Percentiles rank a stretch among this genome's conserved stretches.
Evolutionary conservation across 2,113 vertebrate species (phyloP).

Genomic region (Dolichotis patagonum): DNA sequence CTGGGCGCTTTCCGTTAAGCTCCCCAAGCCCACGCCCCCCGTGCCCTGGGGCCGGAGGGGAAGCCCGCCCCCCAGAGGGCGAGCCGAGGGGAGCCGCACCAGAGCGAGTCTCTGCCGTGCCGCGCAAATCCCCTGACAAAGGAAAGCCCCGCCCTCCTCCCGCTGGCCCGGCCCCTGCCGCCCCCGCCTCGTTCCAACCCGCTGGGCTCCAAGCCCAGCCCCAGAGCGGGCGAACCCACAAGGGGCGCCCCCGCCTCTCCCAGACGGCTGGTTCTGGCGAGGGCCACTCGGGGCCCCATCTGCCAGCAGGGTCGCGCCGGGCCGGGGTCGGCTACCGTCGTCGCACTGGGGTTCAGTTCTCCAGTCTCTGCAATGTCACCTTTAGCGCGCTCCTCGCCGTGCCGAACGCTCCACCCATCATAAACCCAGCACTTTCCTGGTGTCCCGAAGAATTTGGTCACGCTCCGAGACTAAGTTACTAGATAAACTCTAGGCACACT

Average conservation of each 20-base stretch:
- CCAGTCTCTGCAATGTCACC: slow-evolving; percentile 72
- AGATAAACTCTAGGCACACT: slow-evolving; percentile 19
- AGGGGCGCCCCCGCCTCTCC: background rate
- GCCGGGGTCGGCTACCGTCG: background rate
- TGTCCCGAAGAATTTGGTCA: background rate
- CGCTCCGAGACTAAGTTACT: slow-evolving; percentile 21
- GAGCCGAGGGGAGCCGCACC: background rate
- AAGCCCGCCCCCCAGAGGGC: slow-evolving; percentile 67
- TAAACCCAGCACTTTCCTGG: slow-evolving; percentile 2
- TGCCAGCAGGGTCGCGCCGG: background rate
- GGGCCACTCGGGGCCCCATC: slow-evolving; percentile 43
- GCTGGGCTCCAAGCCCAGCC: background rate
- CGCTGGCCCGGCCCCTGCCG: slow-evolving; percentile 38
- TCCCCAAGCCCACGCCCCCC: slow-evolving; percentile 52
- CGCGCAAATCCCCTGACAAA: slow-evolving; percentile 86
- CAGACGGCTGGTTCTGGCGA: background rate
- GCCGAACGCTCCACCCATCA: background rate
- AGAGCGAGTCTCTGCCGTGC: background rate
- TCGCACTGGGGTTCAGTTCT: background rate
- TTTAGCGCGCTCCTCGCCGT: slow-evolving; percentile 15
- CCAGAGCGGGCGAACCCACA: background rate
- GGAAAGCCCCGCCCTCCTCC: slow-evolving; percentile 82
- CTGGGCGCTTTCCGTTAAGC: background rate
- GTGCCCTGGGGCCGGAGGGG: background rate
- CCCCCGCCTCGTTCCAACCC: background rate